Percentiles rank a stretch among this genome's conserved stretches.
phyloP scores from a whole-genome alignment of 2,113 vertebrate genomes.

The Columba livia region DNA sequence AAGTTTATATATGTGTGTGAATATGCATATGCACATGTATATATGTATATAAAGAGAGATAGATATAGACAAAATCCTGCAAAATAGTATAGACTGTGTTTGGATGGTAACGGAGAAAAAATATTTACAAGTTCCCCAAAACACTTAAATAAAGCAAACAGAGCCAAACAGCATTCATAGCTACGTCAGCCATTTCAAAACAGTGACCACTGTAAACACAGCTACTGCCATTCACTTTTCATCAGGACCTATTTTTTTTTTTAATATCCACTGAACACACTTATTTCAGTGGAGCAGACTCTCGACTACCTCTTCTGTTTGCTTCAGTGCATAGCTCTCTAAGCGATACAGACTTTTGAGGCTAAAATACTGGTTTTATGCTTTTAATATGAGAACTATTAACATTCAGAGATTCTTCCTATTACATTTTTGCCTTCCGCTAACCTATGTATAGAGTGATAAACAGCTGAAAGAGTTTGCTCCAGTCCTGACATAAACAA shows the following conservation, averaged over 20 bases:
- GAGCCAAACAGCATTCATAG: neutral
- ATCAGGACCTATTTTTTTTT: neutral
- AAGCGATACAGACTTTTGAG: neutral
- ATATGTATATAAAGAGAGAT: neutral
- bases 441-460: neutral
- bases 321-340: neutral
- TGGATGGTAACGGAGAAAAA: neutral
- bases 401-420: neutral
- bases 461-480: neutral
- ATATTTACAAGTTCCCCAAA: neutral
- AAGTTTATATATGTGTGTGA: neutral
- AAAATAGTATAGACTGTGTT: neutral
- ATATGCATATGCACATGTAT: too few species aligned
- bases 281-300: neutral
- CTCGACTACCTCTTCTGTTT: fast-evolving
- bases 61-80: neutral
- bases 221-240: neutral
- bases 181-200: neutral
- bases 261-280: neutral
- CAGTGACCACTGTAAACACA: neutral
- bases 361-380: neutral
- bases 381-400: neutral
- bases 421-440: neutral
- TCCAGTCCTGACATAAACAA: neutral
- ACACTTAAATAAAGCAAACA: neutral